Conservation (phyloP, 2,888 invertebrate genomes). For the Drosophila tanythrix region DNA sequence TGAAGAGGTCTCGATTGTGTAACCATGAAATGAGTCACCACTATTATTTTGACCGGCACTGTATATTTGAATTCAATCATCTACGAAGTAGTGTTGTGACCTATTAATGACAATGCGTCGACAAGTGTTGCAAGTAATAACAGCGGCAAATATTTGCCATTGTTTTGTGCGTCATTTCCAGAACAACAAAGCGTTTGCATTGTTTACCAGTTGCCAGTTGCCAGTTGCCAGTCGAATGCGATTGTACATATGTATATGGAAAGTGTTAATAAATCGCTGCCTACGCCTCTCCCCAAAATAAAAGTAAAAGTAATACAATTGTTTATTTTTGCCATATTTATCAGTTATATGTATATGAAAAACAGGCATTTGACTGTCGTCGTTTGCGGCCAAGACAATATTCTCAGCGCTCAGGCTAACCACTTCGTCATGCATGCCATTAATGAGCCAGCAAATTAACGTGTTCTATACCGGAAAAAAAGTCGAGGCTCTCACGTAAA, state of each 20-base stretch:
- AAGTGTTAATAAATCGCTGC: slow-evolving; percentile 48
- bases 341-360: slow-evolving; percentile 5
- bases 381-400: background rate
- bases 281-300: slow-evolving; percentile 15
- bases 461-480: slow-evolving; percentile 75
- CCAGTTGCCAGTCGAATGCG: background rate
- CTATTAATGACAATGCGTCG: slow-evolving; percentile 9
- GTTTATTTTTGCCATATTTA: slow-evolving; percentile 11
- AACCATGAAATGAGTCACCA: background rate
- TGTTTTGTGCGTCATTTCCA: slow-evolving; percentile 7
- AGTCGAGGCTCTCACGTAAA: slow-evolving; percentile 54
- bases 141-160: slow-evolving; percentile 45
- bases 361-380: background rate
- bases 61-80: background rate
- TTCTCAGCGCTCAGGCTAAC: slow-evolving; percentile 8
- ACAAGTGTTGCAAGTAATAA: slow-evolving; percentile 32
- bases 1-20: background rate
- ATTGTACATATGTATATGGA: slow-evolving; percentile 36
- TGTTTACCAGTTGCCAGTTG: slow-evolving; percentile 29
- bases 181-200: slow-evolving; percentile 55
- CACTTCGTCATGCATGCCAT: slow-evolving; percentile 61
- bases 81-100: background rate
- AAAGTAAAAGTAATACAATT: slow-evolving; percentile 41
- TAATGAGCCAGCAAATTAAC: slow-evolving; percentile 71
- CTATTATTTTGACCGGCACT: background rate